These are phyloP conservation scores for Seira ritae DNA, from an alignment of 2,888 invertebrate species.

Conservation along the genomic window DNA sequence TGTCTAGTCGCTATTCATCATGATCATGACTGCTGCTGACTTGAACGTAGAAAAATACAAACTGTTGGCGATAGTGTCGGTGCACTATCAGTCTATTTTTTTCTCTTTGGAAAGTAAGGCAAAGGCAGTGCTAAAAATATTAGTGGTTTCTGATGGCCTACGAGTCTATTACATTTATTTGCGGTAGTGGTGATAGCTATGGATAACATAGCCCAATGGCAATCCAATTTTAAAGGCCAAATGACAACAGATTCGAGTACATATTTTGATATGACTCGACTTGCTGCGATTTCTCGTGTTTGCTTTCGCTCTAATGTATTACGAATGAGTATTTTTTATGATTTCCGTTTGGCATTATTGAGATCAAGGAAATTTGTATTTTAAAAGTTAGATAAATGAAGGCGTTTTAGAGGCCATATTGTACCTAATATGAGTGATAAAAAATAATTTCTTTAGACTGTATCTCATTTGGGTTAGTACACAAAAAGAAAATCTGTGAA, in stretches of 20 bases:
- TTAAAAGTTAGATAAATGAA: neutral
- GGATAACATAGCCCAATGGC: neutral
- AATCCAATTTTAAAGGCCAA: neutral
- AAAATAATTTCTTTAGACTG: neutral
- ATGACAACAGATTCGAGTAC: neutral
- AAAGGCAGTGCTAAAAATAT: neutral
- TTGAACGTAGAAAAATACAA: neutral
- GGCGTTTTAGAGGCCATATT: constrained; percentile 2
- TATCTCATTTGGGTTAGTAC: neutral
- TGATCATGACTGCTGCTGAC: too few relatives aligned
- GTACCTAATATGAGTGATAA: neutral
- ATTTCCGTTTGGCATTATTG: neutral
- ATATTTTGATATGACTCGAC: neutral
- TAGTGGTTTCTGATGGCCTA: neutral
- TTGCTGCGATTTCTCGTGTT: neutral
- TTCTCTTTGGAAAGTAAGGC: neutral
- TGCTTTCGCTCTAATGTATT: neutral
- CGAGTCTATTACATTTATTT: neutral
- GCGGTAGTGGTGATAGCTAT: neutral
- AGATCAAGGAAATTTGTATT: neutral
- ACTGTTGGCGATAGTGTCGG: neutral
- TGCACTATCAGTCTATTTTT: neutral
- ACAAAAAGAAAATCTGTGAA: neutral
- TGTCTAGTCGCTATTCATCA: too few relatives aligned
- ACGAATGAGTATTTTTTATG: neutral